Evolutionary conservation across 2,888 invertebrate genomes (phyloP).

Genomic region (Troilus luridus): DNA sequence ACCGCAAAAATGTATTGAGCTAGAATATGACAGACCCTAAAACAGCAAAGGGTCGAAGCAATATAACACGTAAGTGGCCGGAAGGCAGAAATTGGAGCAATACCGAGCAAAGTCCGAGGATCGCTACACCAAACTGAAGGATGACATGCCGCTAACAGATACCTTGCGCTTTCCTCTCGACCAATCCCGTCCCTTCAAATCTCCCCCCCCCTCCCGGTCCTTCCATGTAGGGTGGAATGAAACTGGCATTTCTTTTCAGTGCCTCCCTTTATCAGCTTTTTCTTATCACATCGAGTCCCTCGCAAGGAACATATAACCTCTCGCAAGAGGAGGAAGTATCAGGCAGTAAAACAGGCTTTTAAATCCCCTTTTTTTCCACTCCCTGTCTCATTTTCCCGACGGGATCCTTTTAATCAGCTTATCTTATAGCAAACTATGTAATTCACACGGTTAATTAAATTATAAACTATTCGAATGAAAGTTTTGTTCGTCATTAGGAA

Average conservation of each 20-base stretch:
- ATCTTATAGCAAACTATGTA: background rate
- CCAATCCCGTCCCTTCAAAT: background rate
- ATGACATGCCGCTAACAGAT: background rate
- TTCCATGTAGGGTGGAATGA: background rate
- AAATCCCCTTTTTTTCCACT: background rate
- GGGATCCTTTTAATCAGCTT: background rate
- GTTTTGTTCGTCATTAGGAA: too few species aligned
- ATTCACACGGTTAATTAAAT: too few species aligned
- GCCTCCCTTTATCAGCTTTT: background rate
- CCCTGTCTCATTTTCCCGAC: background rate
- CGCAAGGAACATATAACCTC: background rate
- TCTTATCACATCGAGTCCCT: background rate
- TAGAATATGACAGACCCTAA: background rate
- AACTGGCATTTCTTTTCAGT: conserved; percentile 28
- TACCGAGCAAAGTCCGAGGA: background rate
- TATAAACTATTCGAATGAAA: too few species aligned
- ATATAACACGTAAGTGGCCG: background rate
- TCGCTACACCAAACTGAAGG: background rate
- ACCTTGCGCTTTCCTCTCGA: background rate
- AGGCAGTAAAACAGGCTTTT: background rate
- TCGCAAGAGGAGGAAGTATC: background rate
- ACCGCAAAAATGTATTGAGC: background rate
- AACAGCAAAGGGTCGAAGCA: background rate
- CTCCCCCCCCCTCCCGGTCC: background rate
- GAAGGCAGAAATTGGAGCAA: background rate